Evolutionary conservation across 2,113 vertebrate genomes (phyloP), one percentile per base, ranked within the genome.

Genomic region (Phrynosoma blainvillii): DNA sequence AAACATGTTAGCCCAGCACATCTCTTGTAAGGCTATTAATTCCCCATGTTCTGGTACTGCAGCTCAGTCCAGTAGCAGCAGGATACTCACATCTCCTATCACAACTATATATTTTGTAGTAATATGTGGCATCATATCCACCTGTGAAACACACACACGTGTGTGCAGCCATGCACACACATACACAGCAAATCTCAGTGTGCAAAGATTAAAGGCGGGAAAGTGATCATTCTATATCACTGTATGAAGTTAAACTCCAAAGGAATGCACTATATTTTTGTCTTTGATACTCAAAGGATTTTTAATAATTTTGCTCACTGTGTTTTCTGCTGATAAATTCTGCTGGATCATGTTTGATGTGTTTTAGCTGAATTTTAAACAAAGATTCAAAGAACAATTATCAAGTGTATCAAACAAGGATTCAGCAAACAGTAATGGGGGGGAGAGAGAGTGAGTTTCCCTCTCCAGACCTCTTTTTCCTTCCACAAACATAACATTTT

Each of bases 291-390:
- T 95, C 95, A 93, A 91, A 95, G 89, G 36, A 59, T 88, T 94
- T 95, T 93, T 93, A 95, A 92, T 92, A 92, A 91, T 91, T 87
- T 94, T 84, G 88, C 90, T 93, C 92, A 83, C 77, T 90, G 93
- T 92, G 89, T 88, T 95, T 94, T 95, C 92, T 94, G 92, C 94
- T 95, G 95, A 95, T 95, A 96, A 95, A 93, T 90, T 91, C 90
- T 92, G 84, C 84, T 91, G 94, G 93, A 95, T 95, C 68, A 4
- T 74, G 92, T 92, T 93, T 95, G 86, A 94, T 95, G 90, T 87
- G 70, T 88, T 92, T 88, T 91, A 92, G 92, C 81, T 92, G 66
- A 87, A 88, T 84, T 89, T 89, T 94, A 93, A n/a, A 25, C 82
- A 94, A 78, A 7, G 79, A 89, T 86, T 92, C 47, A 92, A 89